Evolutionary conservation across 2,888 invertebrate genomes (phyloP).

Genomic region (Autographa pulchrina): DNA sequence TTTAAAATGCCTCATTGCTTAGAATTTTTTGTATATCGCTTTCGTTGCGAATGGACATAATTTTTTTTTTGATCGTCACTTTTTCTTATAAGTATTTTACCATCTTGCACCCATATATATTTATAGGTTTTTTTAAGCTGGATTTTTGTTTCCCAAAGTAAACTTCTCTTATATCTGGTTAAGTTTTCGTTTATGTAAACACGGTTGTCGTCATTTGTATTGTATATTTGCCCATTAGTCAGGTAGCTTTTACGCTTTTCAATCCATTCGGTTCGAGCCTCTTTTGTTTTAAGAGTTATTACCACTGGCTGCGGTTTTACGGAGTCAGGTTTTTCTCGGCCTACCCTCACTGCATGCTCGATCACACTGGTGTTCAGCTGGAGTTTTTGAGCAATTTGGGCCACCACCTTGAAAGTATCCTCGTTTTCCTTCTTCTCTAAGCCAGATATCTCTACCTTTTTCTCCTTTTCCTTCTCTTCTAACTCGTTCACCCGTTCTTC

Average conservation of each 20-base stretch:
- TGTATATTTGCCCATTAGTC: constrained; percentile 16
- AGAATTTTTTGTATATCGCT: constrained; percentile 12
- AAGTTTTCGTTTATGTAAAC: constrained; percentile 23
- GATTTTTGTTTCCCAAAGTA: constrained; percentile 14
- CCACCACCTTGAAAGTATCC: background rate
- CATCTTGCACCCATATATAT: constrained; percentile 22
- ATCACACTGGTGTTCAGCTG: constrained; percentile 10
- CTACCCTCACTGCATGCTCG: constrained; percentile 19
- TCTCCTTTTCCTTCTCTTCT: constrained; percentile 14
- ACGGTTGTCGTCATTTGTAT: constrained; percentile 2
- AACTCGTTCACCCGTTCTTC: constrained; percentile 26
- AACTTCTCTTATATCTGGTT: constrained; percentile 15
- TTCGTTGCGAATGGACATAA: constrained; percentile 14
- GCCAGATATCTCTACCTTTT: constrained; percentile 9
- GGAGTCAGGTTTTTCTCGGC: constrained; percentile 15
- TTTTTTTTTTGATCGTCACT: constrained; percentile 28
- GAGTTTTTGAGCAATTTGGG: constrained; percentile 7
- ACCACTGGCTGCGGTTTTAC: constrained; percentile 8
- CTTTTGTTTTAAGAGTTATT: constrained; percentile 14
- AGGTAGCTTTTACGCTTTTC: background rate
- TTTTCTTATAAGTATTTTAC: constrained; percentile 27
- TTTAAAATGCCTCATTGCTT: no score
- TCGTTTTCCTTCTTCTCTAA: constrained; percentile 19
- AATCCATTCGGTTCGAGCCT: constrained; percentile 14
- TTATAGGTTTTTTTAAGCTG: constrained; percentile 14